Base-by-base conservation (phyloP, 2,888 invertebrate species). In the Selenia dentaria region DNA sequence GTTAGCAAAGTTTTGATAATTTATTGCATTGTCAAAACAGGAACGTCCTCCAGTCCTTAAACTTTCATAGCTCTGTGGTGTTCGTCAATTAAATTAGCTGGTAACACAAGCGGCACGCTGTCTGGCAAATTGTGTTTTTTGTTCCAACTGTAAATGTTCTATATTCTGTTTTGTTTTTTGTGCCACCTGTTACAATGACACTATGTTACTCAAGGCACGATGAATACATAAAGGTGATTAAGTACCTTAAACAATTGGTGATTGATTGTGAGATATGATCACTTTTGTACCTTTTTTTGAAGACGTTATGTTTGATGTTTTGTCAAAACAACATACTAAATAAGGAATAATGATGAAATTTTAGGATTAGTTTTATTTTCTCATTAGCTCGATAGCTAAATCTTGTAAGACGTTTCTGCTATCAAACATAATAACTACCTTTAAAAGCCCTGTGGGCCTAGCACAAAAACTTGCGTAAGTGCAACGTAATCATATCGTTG, bases 61-160 rank as follows among this genome's bases (percentile, higher is more conserved):
- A n/a, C 8, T 42, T 81, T 82, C 72, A 51, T 75, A 75, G 63
- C 70, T 84, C 68, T 44, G 22, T 41, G 78, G 64, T 27, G 16
- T 3, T 16, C 16, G 16, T 16, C 16, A 4, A 49, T 59, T 59
- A 67, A 63, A 72, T 74, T 70, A 70, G 62, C 58, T 65, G 66
- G 69, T 66, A 75, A 74, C 67, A 65, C 59, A 56, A 73, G 85
- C 86, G 87, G 79, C 87, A 86, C 77, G 85, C 88, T 78, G 88
- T 88, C 88, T 87, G 73, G 67, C 66, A 56, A 68, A 66, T 68
- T 62, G 57, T 66, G 62, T 69, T 66, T 73, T 67, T 70, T 61
- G 55, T 48, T 46, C 42, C 16, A 36, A 57, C 59, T 55, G 63
- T 57, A 46, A 74, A 72, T 75, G 67, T 61, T 63, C 59, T 51